Evolutionary conservation across 2,888 invertebrate species (phyloP).

Genomic region (Odontomyia ornata): DNA sequence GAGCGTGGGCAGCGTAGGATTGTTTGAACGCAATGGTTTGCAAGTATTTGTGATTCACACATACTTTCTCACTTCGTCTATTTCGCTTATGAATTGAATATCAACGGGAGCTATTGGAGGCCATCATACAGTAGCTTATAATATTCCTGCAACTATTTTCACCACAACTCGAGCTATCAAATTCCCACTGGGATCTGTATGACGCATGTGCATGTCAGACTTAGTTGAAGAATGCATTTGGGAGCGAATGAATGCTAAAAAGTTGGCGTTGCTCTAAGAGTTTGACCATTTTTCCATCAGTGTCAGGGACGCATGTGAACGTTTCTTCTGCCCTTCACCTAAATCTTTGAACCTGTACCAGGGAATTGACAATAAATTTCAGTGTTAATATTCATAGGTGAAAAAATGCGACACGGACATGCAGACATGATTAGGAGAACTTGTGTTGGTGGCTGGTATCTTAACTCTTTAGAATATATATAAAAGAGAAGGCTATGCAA

Average conservation of each 20-base stretch:
- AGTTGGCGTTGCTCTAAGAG: too few relatives aligned
- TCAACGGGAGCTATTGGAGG: neutral
- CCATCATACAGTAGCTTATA: conserved; percentile 31
- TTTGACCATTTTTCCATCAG: neutral
- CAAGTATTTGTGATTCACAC: too few relatives aligned
- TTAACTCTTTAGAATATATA: too few relatives aligned
- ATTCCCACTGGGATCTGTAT: neutral
- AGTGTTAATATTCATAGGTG: too few relatives aligned
- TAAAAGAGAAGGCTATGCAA: too few relatives aligned
- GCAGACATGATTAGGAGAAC: too few relatives aligned
- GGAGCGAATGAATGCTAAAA: neutral
- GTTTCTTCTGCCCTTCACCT: conserved; percentile 36
- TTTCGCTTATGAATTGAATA: too few relatives aligned
- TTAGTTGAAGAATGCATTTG: neutral
- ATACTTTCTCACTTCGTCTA: too few relatives aligned
- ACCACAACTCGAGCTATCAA: neutral
- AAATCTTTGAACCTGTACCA: neutral
- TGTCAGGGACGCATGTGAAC: conserved; percentile 24
- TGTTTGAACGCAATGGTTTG: too few relatives aligned
- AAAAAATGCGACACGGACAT: too few relatives aligned
- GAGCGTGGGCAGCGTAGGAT: neutral
- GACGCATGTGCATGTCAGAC: conserved; percentile 23
- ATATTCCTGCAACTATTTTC: conserved; percentile 23
- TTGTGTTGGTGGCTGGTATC: too few relatives aligned
- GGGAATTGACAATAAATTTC: neutral